phyloP scores from a whole-genome alignment of 2,797 vertebrate genomes.

The Galago senegalensis region DNA sequence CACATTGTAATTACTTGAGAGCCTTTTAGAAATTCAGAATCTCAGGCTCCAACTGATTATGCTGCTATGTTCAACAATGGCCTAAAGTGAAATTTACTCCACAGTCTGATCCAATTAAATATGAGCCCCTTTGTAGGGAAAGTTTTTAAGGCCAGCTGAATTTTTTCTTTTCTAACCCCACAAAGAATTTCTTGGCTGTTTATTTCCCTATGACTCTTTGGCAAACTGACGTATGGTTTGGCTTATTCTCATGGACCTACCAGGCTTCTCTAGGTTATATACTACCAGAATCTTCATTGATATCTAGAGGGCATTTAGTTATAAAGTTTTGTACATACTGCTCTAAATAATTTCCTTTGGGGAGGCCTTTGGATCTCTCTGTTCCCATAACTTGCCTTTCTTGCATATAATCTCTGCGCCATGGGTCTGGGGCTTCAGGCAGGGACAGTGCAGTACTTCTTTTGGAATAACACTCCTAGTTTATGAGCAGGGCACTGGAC shows the following conservation, averaged over 20 bases:
- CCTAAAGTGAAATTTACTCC: not conserved
- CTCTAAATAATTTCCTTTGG: not conserved
- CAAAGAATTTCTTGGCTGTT: not conserved
- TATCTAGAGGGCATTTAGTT: not conserved
- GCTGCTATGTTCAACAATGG: not conserved
- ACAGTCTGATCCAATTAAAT: not conserved
- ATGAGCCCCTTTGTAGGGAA: not conserved
- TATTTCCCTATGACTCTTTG: not conserved
- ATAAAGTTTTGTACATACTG: not conserved
- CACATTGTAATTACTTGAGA: not conserved
- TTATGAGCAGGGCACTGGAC: not conserved
- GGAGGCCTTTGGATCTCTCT: not conserved
- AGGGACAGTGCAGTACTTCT: not conserved
- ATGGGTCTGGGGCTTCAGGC: not conserved
- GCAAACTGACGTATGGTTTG: not conserved
- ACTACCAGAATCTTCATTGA: not conserved
- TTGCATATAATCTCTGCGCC: not conserved
- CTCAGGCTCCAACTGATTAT: not conserved
- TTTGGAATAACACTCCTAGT: not conserved
- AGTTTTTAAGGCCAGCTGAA: not conserved
- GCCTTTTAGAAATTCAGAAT: not conserved
- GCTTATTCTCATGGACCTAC: not conserved
- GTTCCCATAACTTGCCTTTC: not conserved
- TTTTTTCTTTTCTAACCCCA: not conserved
- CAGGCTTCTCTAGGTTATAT: not conserved